Base-by-base conservation (phyloP, 2,888 invertebrate genomes). In the Calliopum simillimum region DNA sequence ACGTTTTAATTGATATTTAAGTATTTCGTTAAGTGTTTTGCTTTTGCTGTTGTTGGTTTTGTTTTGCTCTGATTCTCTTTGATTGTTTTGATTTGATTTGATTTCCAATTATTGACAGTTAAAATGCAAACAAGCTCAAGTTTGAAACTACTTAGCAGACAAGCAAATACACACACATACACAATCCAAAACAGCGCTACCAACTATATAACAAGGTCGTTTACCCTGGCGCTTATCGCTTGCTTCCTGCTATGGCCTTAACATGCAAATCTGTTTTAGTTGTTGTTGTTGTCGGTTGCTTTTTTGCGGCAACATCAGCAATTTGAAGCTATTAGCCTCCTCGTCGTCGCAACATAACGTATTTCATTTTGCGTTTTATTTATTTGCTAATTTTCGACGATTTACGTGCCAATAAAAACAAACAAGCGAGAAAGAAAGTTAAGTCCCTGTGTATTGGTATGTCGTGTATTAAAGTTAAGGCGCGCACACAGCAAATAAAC, bases 371-470 rank as follows among this genome's bases (percentile, higher is more conserved):
- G 33, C 49, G n/a, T 33, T 47, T 58, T 63, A 13, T 65, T 58
- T 68, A 43, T 61, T 71, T 46, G 46, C 16, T 43, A 21, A 66
- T 49, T 61, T 62, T 49, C 49, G 21, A 25, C 58, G 51, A 55
- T 49, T 67, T 64, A 56, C 64, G 64, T 68, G 67, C 64, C 63
- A 64, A 68, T 55, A 64, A 51, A 68, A 70, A 21, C 46, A 61
- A 62, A 63, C 12, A 55, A 44, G 23, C 56, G 33, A 53, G 16
- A 4, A 12, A 25, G 33, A 53, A 21, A 56, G 14, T 21, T 25
- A n/a, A 21, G 21, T 25, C 14, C n/a, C n/a, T n/a, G n/a, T n/a
- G n/a, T 13, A 23, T 49, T 16, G 53, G 53, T 53, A 21, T 23
- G n/a, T n/a, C n/a, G n/a, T n/a, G 53, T 53, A 23, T n/a, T 53